Evolutionary conservation across 2,888 invertebrate genomes (phyloP), one percentile per base, ranked within the genome.

Genomic region (Drosophila prolongata): DNA sequence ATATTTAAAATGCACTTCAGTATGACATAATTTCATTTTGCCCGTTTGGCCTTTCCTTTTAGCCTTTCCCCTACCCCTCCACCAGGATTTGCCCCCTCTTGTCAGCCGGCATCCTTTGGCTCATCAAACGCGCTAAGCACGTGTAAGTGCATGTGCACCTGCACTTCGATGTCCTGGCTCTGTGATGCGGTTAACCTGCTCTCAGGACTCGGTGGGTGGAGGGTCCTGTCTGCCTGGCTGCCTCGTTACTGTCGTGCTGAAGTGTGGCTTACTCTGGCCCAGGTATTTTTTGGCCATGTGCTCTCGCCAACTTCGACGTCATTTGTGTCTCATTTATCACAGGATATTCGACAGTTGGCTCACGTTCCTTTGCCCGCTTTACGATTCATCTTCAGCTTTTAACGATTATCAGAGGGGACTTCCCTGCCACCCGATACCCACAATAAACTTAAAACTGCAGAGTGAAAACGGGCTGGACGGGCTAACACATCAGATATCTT

Each of bases 1-100:
- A 84, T 89, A 77, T 85, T 84, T 87, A 79, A 87, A 85, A 69
- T 87, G 88, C 89, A 85, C 84, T 85, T 80, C 65, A 79, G 66
- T 64, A 67, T 67, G 88, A 75, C 82, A 87, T 85, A 89, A 85
- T 85, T 89, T 74, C 78, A 79, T 89, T 85, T 89, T 67, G 69
- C 14, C 77, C 60, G 87, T 78, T 78, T 56, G 87, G 72, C 60
- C 79, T 76, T 71, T 55, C 53, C 62, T 64, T 62, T 71, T 55
- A 50, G 43, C 38, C 16, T 24, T 24, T 4, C 16, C 6, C 56
- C 6, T 34, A 13, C 47, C 34, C 46, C 10, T 3, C 34, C 13
- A 6, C 2, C 16, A 35, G 42, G 34, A 42, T 30, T 19, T 16
- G 16, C 34, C 34, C 30, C 43, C 42, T 16, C 35, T 13, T 14